phyloP scores from a whole-genome alignment of 2,888 invertebrate genomes.

The Masnerella sp. region DNA sequence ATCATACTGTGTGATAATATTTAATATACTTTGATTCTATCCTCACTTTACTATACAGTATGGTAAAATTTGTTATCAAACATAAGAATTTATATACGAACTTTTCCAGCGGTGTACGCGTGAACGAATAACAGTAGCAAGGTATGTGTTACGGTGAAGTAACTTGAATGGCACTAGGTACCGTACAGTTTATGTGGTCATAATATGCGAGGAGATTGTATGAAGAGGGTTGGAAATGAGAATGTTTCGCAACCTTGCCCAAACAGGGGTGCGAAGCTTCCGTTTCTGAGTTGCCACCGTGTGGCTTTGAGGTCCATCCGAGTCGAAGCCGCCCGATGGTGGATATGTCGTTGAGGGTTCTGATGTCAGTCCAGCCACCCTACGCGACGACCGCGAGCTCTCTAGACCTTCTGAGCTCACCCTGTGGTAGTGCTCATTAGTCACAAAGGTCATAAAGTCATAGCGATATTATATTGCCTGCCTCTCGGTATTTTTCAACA shows the following conservation, averaged over 20 bases:
- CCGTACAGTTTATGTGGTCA: conserved; percentile 51
- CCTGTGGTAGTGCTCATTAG: conserved; percentile 77
- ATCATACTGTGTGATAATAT: no score
- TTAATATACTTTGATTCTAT: no score
- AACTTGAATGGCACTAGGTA: conserved; percentile 53
- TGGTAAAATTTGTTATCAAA: no score
- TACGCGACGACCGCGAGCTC: conserved; percentile 76
- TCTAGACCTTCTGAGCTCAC: conserved; percentile 80
- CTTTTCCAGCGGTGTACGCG: no score
- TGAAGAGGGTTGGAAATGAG: conserved; percentile 80
- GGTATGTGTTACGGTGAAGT: conserved; percentile 34
- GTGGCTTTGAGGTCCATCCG: conserved; percentile 77
- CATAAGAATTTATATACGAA: no score
- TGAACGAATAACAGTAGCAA: conserved; percentile 25
- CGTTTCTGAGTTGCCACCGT: conserved; percentile 82
- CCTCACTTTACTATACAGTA: no score
- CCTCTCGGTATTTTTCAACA: conserved; percentile 10
- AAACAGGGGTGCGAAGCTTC: conserved; percentile 88
- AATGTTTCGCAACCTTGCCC: conserved; percentile 87
- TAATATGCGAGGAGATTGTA: conserved; percentile 49
- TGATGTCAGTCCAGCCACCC: conserved; percentile 78
- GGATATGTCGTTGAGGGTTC: conserved; percentile 64
- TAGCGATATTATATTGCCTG: conserved; percentile 41
- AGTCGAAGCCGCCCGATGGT: conserved; percentile 76
- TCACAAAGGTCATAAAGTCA: conserved; percentile 65